Evolutionary conservation across 2,797 vertebrate genomes (phyloP).

Genomic region (Enteromius treurensis): DNA sequence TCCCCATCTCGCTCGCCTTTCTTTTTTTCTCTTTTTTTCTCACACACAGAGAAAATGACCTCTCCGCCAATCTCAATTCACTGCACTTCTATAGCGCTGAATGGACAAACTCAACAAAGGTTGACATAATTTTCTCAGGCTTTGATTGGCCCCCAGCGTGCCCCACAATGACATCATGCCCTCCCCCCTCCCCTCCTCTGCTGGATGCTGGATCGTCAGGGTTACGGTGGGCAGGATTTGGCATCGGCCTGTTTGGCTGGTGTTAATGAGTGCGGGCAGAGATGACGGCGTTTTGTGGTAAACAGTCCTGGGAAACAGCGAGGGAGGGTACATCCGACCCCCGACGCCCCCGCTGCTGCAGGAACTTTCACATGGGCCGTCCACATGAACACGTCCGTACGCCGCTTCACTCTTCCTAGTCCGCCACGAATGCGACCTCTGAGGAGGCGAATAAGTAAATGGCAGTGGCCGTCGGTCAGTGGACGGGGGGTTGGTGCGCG

Average conservation of each 20-base stretch:
- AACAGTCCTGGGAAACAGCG: slow-evolving; percentile 73
- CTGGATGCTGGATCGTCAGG: slow-evolving; percentile 84
- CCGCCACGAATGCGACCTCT: neutral
- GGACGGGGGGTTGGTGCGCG: slow-evolving; percentile 8
- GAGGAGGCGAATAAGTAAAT: neutral
- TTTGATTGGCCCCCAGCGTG: slow-evolving; percentile 82
- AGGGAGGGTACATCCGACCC: slow-evolving; percentile 19
- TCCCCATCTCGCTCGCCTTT: slow-evolving; percentile 69
- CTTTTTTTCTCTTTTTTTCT: slow-evolving; percentile 62
- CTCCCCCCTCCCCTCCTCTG: slow-evolving; percentile 54
- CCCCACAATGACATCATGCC: slow-evolving; percentile 83
- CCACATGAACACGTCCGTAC: neutral
- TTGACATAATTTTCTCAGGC: slow-evolving; percentile 87
- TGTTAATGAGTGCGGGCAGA: slow-evolving; percentile 73
- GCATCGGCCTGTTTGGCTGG: slow-evolving; percentile 75
- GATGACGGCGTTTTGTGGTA: slow-evolving; percentile 73
- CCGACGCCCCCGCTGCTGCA: neutral
- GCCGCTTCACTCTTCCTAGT: neutral
- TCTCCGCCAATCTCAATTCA: slow-evolving; percentile 85
- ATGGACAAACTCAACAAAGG: slow-evolving; percentile 84
- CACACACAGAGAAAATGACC: slow-evolving; percentile 74
- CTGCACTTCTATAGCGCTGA: slow-evolving; percentile 87
- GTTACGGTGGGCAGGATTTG: slow-evolving; percentile 81
- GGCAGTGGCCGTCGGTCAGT: neutral
- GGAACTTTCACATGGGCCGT: slow-evolving; percentile 1